Conservation (phyloP, 2,888 invertebrate genomes). For the Calameuta pallipes region DNA sequence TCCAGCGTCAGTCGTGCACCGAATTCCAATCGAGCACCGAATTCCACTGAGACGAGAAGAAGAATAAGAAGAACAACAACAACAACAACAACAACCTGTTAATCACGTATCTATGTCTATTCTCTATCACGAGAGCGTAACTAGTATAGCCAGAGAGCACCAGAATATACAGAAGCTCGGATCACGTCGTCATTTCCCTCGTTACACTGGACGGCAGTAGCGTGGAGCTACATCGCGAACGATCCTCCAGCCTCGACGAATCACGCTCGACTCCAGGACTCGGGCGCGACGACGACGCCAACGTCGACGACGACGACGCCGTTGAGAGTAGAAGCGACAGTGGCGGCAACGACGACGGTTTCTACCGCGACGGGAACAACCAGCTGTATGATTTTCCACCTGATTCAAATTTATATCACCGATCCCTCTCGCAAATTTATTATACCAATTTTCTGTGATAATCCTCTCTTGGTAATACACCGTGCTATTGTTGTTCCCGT, state of each 20-base stretch:
- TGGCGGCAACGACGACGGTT: neutral
- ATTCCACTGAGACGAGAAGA: neutral
- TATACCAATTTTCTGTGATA: neutral
- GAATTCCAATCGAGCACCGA: neutral
- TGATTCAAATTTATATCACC: neutral
- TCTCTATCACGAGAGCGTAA: neutral
- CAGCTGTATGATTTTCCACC: neutral
- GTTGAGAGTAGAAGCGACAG: neutral
- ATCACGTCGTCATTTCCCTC: neutral
- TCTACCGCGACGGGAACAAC: neutral
- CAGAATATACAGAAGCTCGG: neutral
- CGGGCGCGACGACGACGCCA: neutral
- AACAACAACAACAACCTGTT: slow-evolving; percentile 35
- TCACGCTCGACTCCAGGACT: neutral
- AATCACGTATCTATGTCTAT: slow-evolving; percentile 24
- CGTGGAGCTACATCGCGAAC: neutral
- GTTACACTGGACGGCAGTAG: neutral
- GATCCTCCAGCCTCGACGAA: neutral
- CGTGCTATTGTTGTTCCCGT: neutral
- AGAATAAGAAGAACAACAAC: neutral
- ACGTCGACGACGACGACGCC: neutral
- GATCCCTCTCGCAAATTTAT: neutral
- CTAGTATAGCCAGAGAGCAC: neutral
- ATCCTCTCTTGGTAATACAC: neutral
- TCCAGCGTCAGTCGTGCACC: neutral